Conservation (phyloP, 2,797 vertebrate species). For the Salarias fasciatus region DNA sequence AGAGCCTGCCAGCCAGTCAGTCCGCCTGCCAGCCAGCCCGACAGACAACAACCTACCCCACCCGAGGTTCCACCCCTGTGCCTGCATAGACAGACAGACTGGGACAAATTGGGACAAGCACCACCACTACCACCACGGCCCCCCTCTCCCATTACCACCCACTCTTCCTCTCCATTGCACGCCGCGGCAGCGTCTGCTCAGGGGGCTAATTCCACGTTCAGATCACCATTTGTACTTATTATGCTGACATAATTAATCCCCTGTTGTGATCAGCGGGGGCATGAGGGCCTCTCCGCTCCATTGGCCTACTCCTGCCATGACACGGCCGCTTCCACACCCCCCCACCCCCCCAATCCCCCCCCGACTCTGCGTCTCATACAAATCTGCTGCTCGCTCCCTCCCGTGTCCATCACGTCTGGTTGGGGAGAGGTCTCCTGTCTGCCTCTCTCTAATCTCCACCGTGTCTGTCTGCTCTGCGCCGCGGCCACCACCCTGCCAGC, state of each 20-base stretch:
- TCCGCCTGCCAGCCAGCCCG: constrained; percentile 50
- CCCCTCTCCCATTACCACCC: constrained; percentile 65
- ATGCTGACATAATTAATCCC: constrained; percentile 89
- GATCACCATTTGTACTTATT: constrained; percentile 89
- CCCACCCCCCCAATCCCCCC: too few relatives aligned
- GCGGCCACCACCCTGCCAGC: neutral
- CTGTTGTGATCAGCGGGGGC: constrained; percentile 90
- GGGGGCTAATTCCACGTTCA: constrained; percentile 87
- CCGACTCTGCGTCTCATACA: constrained; percentile 54
- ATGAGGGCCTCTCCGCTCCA: constrained; percentile 84
- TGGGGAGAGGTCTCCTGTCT: constrained; percentile 61
- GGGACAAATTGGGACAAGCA: constrained; percentile 81
- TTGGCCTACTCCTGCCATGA: constrained; percentile 76
- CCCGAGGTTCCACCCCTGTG: constrained; percentile 70
- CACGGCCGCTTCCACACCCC: constrained; percentile 49
- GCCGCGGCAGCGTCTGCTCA: constrained; percentile 76
- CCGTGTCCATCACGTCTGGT: constrained; percentile 68
- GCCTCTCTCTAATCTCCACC: constrained; percentile 63
- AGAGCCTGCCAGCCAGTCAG: constrained; percentile 48
- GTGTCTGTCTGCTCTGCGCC: constrained; percentile 60
- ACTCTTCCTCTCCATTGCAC: constrained; percentile 72
- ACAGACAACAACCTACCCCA: constrained; percentile 64
- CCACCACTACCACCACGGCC: constrained; percentile 58
- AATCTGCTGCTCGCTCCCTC: constrained; percentile 65
- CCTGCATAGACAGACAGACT: constrained; percentile 73